Evolutionary conservation across 1,140 invertebrate species (phyloP).

Genomic region (Dinothrombium tinctorium): DNA sequence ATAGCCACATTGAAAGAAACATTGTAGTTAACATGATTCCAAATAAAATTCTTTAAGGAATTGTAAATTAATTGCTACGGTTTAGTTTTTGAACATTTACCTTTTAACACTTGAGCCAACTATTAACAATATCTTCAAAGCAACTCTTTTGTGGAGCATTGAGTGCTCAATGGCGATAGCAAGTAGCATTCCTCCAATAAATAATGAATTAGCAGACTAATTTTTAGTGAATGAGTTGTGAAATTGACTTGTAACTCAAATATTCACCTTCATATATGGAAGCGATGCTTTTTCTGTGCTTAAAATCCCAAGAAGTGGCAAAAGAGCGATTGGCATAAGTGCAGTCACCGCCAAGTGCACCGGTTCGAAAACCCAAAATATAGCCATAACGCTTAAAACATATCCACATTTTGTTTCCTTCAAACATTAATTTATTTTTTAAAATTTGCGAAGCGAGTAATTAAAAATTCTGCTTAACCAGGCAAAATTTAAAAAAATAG

Average conservation of each 20-base stretch:
- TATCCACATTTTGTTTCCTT: neutral
- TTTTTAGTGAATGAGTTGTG: neutral
- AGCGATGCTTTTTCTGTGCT: constrained; percentile 10
- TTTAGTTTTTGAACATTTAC: no score
- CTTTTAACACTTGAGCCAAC: constrained; percentile 16
- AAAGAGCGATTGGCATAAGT: constrained; percentile 52
- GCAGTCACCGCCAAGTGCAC: constrained; percentile 28
- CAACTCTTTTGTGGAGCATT: constrained; percentile 23
- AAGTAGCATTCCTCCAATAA: neutral
- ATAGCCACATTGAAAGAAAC: constrained; percentile 64
- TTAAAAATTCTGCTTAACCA: no score
- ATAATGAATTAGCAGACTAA: neutral
- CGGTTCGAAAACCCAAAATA: neutral
- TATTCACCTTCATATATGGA: constrained; percentile 38
- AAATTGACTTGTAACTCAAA: neutral
- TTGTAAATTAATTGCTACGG: no score
- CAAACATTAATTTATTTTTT: no score
- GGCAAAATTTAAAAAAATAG: no score
- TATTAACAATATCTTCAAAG: constrained; percentile 20
- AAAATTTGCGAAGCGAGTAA: no score
- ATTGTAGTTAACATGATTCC: constrained; percentile 50
- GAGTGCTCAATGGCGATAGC: constrained; percentile 24
- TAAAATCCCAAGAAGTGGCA: constrained; percentile 43
- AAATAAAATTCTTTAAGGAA: constrained; percentile 32
- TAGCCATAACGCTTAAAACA: neutral